Percentiles rank a stretch among this genome's conserved stretches.
These are phyloP conservation scores for Alloscopus bannaensis DNA, from an alignment of 2,888 invertebrate species.

Conservation along the genomic window DNA sequence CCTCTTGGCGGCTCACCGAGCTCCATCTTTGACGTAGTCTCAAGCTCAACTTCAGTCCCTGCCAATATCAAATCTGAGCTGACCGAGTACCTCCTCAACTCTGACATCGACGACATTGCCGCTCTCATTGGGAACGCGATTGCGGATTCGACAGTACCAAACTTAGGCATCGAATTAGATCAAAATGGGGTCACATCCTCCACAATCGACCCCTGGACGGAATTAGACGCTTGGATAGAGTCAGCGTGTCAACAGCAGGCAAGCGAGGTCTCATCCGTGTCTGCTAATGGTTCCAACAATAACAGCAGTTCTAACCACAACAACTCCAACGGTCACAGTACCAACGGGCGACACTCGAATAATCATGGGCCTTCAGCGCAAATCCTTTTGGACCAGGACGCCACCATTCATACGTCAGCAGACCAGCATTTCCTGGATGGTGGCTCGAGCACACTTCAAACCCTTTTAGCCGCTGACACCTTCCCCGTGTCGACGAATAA, in stretches of 20 bases:
- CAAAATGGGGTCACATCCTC: slow-evolving; percentile 72
- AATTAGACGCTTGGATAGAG: slow-evolving; percentile 91
- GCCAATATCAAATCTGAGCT: slow-evolving; percentile 72
- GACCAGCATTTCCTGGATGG: slow-evolving; percentile 66
- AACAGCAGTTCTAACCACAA: slow-evolving; percentile 29
- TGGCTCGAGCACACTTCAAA: slow-evolving; percentile 61
- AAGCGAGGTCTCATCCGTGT: slow-evolving; percentile 47
- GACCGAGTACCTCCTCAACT: slow-evolving; percentile 72
- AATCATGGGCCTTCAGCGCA: too few species aligned
- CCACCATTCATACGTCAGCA: slow-evolving; percentile 72
- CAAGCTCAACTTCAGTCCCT: slow-evolving; percentile 68
- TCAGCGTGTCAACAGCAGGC: slow-evolving; percentile 79
- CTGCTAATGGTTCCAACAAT: slow-evolving; percentile 12
- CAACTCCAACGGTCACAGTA: slow-evolving; percentile 30
- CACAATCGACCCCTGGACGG: slow-evolving; percentile 85
- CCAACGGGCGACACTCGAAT: slow-evolving; percentile 18
- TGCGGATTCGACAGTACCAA: slow-evolving; percentile 91
- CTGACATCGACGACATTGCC: slow-evolving; percentile 75
- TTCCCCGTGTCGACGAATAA: slow-evolving; percentile 43
- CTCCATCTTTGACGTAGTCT: slow-evolving; percentile 68
- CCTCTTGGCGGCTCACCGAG: slow-evolving; percentile 67
- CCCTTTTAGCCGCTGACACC: slow-evolving; percentile 60
- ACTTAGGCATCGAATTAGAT: slow-evolving; percentile 81
- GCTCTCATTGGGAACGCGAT: slow-evolving; percentile 84
- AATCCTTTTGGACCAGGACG: slow-evolving; percentile 68